phyloP scores from a whole-genome alignment of 37 sponge, comb jelly and placozoan genomes.

The Halisarca cf. caerulea region DNA sequence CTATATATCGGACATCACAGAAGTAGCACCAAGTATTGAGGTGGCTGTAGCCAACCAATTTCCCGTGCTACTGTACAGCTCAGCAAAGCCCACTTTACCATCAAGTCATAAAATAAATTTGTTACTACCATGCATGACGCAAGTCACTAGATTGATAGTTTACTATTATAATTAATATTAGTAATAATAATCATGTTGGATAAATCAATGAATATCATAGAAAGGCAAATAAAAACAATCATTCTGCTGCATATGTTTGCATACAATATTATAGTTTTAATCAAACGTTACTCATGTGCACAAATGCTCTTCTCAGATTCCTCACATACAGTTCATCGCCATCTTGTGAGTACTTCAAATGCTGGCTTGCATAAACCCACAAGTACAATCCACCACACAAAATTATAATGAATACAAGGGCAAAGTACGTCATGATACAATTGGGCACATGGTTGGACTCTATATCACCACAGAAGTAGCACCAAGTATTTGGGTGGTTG shows the following conservation, averaged over 20 bases:
- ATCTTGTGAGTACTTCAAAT: background rate
- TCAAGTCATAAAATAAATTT: no score
- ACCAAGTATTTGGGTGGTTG: constrained; percentile 3
- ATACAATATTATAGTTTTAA: background rate
- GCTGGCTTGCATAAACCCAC: constrained; percentile 9
- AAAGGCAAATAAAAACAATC: no score
- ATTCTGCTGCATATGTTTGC: no score
- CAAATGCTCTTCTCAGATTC: background rate
- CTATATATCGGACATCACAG: no score
- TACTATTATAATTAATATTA: no score
- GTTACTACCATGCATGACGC: no score
- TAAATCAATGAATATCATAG: no score
- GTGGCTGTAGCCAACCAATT: background rate
- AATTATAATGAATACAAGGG: background rate
- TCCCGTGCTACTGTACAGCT: no score
- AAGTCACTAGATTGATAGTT: no score
- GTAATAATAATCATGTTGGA: no score
- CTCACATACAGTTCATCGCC: background rate
- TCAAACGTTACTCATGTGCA: background rate
- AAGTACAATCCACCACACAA: background rate
- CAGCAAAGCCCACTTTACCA: no score
- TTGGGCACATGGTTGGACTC: background rate
- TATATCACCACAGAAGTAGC: constrained; percentile 7
- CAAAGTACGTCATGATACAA: background rate
- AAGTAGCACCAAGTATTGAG: constrained; percentile 20